Conservation (phyloP, 2,113 vertebrate genomes). For the Ivindomyrus marchei region DNA sequence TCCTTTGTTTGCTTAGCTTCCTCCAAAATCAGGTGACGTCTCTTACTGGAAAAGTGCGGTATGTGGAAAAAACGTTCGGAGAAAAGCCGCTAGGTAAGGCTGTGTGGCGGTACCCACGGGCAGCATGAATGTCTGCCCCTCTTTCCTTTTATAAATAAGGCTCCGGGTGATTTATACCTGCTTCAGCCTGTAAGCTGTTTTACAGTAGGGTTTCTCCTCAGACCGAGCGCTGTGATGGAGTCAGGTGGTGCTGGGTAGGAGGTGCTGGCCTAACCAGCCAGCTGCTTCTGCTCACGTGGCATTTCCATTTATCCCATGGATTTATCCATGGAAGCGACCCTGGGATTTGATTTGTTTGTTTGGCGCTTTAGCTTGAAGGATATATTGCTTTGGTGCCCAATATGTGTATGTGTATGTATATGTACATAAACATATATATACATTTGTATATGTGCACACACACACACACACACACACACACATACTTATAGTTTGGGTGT, state of each 20-base stretch:
- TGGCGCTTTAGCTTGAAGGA: not conserved
- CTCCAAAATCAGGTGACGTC: slow-evolving; percentile 31
- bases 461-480: too few relatives aligned
- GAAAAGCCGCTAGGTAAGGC: not conserved
- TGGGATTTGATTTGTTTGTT: not conserved
- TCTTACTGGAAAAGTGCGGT: not conserved
- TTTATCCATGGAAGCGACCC: not conserved
- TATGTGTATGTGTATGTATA: too few relatives aligned
- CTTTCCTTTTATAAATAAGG: slow-evolving; percentile 14
- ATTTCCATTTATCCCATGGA: not conserved
- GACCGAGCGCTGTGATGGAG: not conserved
- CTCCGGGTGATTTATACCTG: not conserved
- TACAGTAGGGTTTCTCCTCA: not conserved
- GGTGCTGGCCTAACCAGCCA: not conserved
- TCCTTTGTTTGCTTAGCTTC: not conserved
- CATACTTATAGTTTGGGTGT: too few relatives aligned
- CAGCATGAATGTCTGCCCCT: slow-evolving; percentile 1
- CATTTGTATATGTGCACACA: too few relatives aligned
- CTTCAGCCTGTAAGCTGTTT: not conserved
- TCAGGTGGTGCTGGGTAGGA: not conserved
- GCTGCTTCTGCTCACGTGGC: not conserved
- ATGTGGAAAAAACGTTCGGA: not conserved
- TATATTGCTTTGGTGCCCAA: not conserved
- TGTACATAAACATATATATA: too few relatives aligned
- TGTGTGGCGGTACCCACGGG: not conserved